Percentiles rank a stretch among this genome's conserved stretches.
Conservation (phyloP, 2,113 vertebrate genomes). For the Charina bottae region DNA sequence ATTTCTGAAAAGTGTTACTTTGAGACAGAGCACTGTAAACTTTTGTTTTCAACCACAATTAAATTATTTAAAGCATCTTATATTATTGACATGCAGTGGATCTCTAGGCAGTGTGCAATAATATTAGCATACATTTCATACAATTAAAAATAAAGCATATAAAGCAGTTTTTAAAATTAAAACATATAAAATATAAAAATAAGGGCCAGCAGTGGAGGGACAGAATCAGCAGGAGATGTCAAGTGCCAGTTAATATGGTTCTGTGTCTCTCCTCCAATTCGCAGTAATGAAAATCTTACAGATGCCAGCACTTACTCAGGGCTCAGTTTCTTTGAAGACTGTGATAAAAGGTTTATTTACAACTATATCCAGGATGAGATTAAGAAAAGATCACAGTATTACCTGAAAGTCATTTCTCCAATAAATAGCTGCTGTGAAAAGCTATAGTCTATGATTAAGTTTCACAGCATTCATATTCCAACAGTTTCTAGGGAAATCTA, state of each 20-base stretch:
- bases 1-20: not conserved
- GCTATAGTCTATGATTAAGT: not conserved
- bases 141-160: not conserved
- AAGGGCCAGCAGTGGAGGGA: not conserved
- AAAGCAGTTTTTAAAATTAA: not conserved
- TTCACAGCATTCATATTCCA: not conserved
- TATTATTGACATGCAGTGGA: not conserved
- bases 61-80: not conserved
- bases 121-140: not conserved
- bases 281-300: not conserved
- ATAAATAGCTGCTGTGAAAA: too few relatives aligned
- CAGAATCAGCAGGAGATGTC: not conserved
- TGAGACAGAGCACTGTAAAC: not conserved
- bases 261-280: not conserved
- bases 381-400: not conserved
- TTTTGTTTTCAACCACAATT: not conserved
- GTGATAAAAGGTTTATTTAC: not conserved
- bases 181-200: not conserved
- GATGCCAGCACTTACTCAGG: not conserved
- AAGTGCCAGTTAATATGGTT: not conserved
- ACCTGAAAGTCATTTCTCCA: too few relatives aligned
- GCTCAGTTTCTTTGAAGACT: not conserved
- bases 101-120: not conserved
- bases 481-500: not conserved
- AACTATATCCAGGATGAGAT: not conserved